Evolutionary conservation across 2,113 vertebrate species (phyloP).

Genomic region (Indicator maculatus): DNA sequence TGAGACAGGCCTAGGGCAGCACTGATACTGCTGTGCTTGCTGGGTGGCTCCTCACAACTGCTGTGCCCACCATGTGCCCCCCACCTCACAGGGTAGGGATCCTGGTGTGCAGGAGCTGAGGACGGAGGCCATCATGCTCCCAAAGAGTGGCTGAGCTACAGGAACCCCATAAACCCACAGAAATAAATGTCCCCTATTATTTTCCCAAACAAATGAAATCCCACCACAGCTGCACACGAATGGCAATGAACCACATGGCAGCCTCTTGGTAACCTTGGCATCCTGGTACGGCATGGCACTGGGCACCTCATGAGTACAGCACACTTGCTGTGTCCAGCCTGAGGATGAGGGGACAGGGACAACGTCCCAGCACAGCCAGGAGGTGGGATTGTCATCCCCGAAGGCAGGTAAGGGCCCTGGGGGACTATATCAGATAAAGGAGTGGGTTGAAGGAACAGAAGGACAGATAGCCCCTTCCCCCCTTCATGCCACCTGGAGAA

Average conservation of each 20-base stretch:
- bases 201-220: conserved; percentile 91
- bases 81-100: too few relatives aligned
- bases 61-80: not conserved
- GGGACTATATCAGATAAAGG: too few relatives aligned
- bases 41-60: rapidly evolving
- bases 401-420: not conserved
- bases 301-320: rapidly evolving
- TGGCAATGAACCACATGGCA: conserved; percentile 86
- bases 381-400: not conserved
- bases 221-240: conserved; percentile 84
- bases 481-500: rapidly evolving
- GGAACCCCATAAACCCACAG: conserved; percentile 82
- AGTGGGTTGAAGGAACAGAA: not conserved
- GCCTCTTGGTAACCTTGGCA: conserved; percentile 66
- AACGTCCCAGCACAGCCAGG: rapidly evolving
- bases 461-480: not conserved
- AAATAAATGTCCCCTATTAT: conserved; percentile 94
- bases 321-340: rapidly evolving
- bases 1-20: not conserved
- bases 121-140: rapidly evolving
- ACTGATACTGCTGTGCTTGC: not conserved
- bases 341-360: not conserved
- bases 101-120: not conserved
- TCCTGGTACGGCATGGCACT: not conserved
- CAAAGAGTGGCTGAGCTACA: not conserved